Conservation (phyloP, 2,113 vertebrate species). For the Cyprinodon variegatus region DNA sequence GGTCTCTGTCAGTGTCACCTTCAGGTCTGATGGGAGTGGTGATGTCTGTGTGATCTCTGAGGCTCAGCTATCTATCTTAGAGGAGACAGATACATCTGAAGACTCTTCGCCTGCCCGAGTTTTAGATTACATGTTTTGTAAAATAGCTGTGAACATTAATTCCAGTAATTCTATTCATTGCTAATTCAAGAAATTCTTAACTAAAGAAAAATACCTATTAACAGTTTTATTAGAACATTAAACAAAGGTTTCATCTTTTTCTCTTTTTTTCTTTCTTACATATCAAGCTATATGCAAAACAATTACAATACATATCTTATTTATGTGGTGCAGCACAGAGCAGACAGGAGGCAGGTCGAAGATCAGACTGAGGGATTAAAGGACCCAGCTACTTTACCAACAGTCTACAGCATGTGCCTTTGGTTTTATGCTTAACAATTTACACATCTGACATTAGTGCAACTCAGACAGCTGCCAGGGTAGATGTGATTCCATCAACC, state of each 20-base stretch:
- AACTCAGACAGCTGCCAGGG: too few species aligned
- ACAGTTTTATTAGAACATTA: not conserved
- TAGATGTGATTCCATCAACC: too few species aligned
- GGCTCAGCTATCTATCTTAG: slow-evolving; percentile 5
- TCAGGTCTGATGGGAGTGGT: slow-evolving; percentile 18
- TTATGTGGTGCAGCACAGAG: too few species aligned
- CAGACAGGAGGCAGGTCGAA: too few species aligned
- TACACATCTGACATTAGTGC: too few species aligned
- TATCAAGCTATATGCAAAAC: too few species aligned
- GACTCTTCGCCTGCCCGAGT: not conserved
- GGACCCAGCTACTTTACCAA: too few species aligned
- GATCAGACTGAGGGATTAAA: too few species aligned
- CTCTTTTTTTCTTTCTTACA: not conserved
- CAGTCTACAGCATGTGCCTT: too few species aligned
- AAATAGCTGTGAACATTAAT: not conserved
- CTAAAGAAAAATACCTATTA: not conserved
- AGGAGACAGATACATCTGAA: not conserved
- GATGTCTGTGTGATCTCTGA: slow-evolving; percentile 14
- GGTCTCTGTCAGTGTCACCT: slow-evolving; percentile 44
- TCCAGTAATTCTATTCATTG: too few species aligned
- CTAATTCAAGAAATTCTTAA: not conserved
- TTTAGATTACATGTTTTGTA: slow-evolving; percentile 7
- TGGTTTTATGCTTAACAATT: too few species aligned
- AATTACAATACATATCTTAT: too few species aligned
- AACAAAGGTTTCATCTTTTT: not conserved